Evolutionary conservation across 1,140 invertebrate genomes (phyloP).

Genomic region (Goniozus legneri): DNA sequence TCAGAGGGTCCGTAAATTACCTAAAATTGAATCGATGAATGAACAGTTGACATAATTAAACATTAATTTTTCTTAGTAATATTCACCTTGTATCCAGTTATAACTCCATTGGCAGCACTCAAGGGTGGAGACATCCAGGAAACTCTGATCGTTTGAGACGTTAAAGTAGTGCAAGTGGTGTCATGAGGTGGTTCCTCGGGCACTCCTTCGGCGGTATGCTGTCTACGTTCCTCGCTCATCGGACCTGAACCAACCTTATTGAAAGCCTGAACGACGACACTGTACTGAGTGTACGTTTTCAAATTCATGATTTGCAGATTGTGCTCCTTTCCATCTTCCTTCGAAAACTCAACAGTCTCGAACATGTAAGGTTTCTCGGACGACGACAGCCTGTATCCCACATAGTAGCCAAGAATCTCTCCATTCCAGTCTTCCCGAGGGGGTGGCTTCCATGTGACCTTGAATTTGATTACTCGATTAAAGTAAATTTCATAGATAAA

Average conservation of each 20-base stretch:
- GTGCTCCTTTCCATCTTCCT: slow-evolving; percentile 87
- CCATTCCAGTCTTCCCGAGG: slow-evolving; percentile 88
- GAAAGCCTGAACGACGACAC: slow-evolving; percentile 91
- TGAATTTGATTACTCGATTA: slow-evolving; percentile 3
- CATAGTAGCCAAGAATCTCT: slow-evolving; percentile 86
- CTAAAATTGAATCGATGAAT: slow-evolving; percentile 22
- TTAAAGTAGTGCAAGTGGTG: slow-evolving; percentile 84
- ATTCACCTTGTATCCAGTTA: slow-evolving; percentile 85
- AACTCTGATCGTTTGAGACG: slow-evolving; percentile 89
- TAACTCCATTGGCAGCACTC: slow-evolving; percentile 87
- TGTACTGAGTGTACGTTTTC: slow-evolving; percentile 92
- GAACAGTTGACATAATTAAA: not conserved
- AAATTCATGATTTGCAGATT: slow-evolving; percentile 78
- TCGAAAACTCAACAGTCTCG: slow-evolving; percentile 88
- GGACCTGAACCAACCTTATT: slow-evolving; percentile 93
- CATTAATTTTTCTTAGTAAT: slow-evolving; percentile 2
- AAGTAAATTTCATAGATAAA: too few species aligned
- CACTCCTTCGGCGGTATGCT: slow-evolving; percentile 88
- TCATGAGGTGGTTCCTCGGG: slow-evolving; percentile 91
- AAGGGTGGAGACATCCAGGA: slow-evolving; percentile 90
- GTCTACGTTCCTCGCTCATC: slow-evolving; percentile 81
- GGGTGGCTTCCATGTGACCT: slow-evolving; percentile 86
- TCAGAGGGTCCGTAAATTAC: slow-evolving; percentile 91
- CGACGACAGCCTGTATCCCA: slow-evolving; percentile 84
- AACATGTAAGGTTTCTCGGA: slow-evolving; percentile 88